Percentiles rank a stretch among this genome's conserved stretches.
Conservation (phyloP, 2,888 invertebrate genomes). For the Melieria omissa region DNA sequence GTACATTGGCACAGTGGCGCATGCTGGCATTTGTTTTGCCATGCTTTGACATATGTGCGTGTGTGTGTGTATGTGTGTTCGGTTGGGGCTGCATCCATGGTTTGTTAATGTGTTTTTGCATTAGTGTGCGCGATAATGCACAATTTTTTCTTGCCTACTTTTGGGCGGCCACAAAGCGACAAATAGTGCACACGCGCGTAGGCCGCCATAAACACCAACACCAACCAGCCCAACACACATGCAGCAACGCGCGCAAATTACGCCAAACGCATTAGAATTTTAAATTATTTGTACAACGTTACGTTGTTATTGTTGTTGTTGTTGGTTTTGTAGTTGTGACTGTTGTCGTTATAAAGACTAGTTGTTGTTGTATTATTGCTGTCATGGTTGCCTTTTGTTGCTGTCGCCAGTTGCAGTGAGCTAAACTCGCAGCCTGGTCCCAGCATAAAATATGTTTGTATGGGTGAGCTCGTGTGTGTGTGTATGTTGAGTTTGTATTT, state of each 20-base stretch:
- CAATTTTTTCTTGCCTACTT: conserved; percentile 19
- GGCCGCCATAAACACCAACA: conserved; percentile 33
- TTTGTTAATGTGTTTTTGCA: no score
- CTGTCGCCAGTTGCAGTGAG: conserved; percentile 14
- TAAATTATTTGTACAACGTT: conserved; percentile 49
- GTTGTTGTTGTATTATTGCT: no score
- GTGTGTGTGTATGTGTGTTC: no score
- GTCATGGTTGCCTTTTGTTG: conserved; percentile 12
- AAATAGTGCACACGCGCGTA: not conserved
- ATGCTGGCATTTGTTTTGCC: no score
- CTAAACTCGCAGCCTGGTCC: not conserved
- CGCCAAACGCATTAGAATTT: conserved; percentile 51
- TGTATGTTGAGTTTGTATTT: not conserved
- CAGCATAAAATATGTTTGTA: not conserved
- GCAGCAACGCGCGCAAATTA: no score
- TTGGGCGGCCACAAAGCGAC: conserved; percentile 1
- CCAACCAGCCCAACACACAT: conserved; percentile 38
- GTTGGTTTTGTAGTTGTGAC: not conserved
- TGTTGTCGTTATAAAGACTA: no score
- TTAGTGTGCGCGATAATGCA: conserved; percentile 14
- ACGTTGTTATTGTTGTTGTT: conserved; percentile 8
- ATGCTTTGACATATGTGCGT: no score
- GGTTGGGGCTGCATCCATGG: no score
- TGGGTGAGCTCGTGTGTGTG: not conserved
- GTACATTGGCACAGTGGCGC: not conserved